phyloP scores from a whole-genome alignment of 2,797 vertebrate species.

The Lemur catta region DNA sequence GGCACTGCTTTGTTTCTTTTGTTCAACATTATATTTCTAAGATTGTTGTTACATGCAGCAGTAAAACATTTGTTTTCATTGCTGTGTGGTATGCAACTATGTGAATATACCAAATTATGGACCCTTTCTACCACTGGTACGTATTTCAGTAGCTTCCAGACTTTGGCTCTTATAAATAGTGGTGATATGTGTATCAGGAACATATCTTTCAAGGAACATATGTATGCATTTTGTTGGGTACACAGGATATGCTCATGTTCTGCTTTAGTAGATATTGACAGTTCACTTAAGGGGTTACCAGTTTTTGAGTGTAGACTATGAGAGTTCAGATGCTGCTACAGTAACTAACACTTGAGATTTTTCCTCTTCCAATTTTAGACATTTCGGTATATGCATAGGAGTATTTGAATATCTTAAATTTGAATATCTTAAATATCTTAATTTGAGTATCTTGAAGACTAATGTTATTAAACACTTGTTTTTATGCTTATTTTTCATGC shows the following conservation, averaged over 20 bases:
- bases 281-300: not conserved
- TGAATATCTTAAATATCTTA: not conserved
- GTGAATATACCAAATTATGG: not conserved
- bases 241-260: not conserved
- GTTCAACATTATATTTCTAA: not conserved
- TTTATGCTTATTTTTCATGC: not conserved
- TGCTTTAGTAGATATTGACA: not conserved
- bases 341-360: not conserved
- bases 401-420: not conserved
- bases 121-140: not conserved
- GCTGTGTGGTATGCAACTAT: not conserved
- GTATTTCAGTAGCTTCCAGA: not conserved
- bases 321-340: not conserved
- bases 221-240: not conserved
- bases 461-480: not conserved
- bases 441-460: not conserved
- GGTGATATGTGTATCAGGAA: not conserved
- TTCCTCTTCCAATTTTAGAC: not conserved
- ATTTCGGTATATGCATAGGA: not conserved
- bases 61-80: not conserved
- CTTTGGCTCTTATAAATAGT: not conserved
- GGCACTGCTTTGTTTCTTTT: not conserved
- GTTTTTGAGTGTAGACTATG: not conserved
- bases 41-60: not conserved
- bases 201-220: not conserved